phyloP scores from a whole-genome alignment of 2,113 vertebrate species.

The Sebastes schlegelii region DNA sequence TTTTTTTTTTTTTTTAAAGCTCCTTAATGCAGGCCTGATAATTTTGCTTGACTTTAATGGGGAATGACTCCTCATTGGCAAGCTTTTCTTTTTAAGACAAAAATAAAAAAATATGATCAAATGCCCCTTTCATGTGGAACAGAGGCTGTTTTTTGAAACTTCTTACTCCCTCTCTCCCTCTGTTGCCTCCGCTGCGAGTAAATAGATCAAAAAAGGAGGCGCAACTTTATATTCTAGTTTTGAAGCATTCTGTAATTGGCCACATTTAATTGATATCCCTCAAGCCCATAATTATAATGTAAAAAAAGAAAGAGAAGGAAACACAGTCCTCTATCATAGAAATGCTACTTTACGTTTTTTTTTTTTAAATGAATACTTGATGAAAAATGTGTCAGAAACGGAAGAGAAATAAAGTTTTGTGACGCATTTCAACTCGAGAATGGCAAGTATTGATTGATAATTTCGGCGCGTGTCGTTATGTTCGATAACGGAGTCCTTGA shows the following conservation, averaged over 20 bases:
- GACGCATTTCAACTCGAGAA: conserved; percentile 48
- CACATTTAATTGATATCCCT: conserved; percentile 82
- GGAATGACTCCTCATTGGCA: conserved; percentile 82
- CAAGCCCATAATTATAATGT: conserved; percentile 77
- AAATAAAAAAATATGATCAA: conserved; percentile 85
- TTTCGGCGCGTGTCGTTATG: conserved; percentile 62
- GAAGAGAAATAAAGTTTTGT: conserved; percentile 54
- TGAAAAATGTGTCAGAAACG: conserved; percentile 59
- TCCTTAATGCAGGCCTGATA: conserved; percentile 84
- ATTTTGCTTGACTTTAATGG: conserved; percentile 87
- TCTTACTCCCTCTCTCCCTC: conserved; percentile 69
- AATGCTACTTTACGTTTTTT: conserved; percentile 50
- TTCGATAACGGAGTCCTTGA: conserved; percentile 74
- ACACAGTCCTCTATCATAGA: conserved; percentile 45
- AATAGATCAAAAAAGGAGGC: conserved; percentile 81
- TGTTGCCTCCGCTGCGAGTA: conserved; percentile 76
- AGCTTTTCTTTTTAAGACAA: conserved; percentile 82
- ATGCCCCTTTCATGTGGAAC: conserved; percentile 82
- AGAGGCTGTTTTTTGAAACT: conserved; percentile 82
- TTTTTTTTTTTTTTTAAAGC: conserved; percentile 72
- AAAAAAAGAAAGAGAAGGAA: conserved; percentile 53
- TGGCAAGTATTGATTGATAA: conserved; percentile 70
- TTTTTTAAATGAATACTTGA: conserved; percentile 51
- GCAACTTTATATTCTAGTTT: conserved; percentile 77
- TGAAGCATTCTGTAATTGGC: conserved; percentile 82